Conservation (phyloP, 2,113 vertebrate species). For the Hippolais icterina region DNA sequence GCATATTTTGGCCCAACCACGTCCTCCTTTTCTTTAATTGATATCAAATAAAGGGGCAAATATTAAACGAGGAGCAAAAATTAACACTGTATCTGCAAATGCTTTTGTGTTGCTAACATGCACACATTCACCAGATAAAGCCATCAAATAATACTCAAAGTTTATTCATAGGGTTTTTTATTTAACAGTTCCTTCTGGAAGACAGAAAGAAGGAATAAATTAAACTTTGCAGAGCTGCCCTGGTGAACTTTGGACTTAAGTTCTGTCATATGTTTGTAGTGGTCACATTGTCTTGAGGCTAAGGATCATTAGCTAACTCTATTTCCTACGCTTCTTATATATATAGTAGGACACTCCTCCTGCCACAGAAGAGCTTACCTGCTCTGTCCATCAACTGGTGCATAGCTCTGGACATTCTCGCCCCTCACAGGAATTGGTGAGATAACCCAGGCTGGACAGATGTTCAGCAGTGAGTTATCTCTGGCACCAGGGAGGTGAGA, state of each 20-base stretch:
- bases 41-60: background rate
- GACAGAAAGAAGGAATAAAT: background rate
- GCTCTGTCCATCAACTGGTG: background rate
- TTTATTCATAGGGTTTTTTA: background rate
- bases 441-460: background rate
- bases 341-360: background rate
- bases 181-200: background rate
- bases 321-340: background rate
- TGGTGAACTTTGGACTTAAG: background rate
- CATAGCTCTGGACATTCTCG: rapidly evolving
- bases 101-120: background rate
- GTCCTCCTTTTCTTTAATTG: background rate
- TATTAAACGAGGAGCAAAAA: background rate
- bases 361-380: background rate
- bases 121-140: background rate
- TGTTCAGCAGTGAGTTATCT: background rate
- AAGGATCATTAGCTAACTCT: background rate
- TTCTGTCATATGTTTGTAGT: background rate
- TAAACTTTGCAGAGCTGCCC: background rate
- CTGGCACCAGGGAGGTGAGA: background rate
- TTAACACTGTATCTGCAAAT: background rate
- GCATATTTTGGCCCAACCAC: background rate
- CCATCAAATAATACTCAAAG: background rate
- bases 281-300: background rate
- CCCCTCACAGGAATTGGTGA: background rate